phyloP scores from a whole-genome alignment of 1,140 invertebrate genomes.

The Zaprionus inermis region DNA sequence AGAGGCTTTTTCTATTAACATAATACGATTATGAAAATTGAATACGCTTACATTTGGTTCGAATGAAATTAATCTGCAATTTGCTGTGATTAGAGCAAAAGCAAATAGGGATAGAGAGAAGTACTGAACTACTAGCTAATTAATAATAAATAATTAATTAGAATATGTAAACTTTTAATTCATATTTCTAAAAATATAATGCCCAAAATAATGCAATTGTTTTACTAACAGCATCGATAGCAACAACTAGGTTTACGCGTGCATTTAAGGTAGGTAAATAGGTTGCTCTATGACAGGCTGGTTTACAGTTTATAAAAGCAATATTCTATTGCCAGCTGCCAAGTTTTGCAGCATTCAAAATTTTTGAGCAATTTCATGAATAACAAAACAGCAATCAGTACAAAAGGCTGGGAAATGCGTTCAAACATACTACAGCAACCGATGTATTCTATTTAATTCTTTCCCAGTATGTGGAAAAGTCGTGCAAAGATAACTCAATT shows the following conservation, averaged over 20 bases:
- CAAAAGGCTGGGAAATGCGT: conserved; percentile 1
- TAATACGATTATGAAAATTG: conserved; percentile 12
- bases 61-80: not conserved
- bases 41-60: not conserved
- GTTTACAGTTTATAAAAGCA: not conserved
- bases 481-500: conserved; percentile 56
- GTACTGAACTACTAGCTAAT: not conserved
- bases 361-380: conserved; percentile 76
- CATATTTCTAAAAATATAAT: no score
- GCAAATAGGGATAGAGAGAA: not conserved
- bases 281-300: not conserved
- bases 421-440: not conserved
- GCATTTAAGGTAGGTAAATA: no score
- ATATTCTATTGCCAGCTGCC: conserved; percentile 26
- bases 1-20: conserved; percentile 34
- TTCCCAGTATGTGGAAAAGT: not conserved
- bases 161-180: no score
- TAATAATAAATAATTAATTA: no score
- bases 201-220: no score
- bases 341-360: conserved; percentile 62
- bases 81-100: not conserved
- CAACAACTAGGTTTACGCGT: no score
- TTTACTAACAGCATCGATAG: no score
- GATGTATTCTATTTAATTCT: conserved; percentile 62
- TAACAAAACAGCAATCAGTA: conserved; percentile 72